Base-by-base conservation (phyloP, 2,888 invertebrate genomes). In the Tetragnatha montana region DNA sequence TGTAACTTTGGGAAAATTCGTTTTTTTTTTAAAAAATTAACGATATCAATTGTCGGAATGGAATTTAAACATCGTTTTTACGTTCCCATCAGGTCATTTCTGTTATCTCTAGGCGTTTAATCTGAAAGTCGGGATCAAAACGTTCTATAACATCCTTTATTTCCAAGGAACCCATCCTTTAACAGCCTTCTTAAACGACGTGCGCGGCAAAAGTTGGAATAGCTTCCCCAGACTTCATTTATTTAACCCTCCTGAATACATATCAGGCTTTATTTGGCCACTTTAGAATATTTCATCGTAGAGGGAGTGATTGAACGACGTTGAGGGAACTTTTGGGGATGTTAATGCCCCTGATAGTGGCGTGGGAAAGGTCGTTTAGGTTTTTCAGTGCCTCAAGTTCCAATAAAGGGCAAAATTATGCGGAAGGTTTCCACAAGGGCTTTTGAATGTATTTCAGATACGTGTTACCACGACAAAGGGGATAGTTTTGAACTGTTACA, bases 181-280 rank as follows among this genome's bases (percentile, higher is more conserved):
- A 60, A 60, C 60, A 17, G 12, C 17, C 60, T 10, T 60, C 19
- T 19, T 10, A n/a, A 50, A 78, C 14, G 78, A 60, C 78, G 51
- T 47, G 14, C 51, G 14, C 14, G 14, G 10, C 21, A 6, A 60
- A 51, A 78, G 60, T 60, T 60, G 60, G 8, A 60, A 60, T 60
- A 60, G 12, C 22, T 22, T 3, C 60, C n/a, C n/a, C 49, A 0
- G 8, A 75, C 75, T 47, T 78, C 60, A 51, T 78, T 78, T 78
- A 60, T 60, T 14, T 12, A 51, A 8, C 47, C 51, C 10, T 21
- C 60, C 75, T 47, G 75, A 75, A 75, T 75, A 75, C 47, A 35
- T 75, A 75, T 75, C 75, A 49, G 75, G 35, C 60, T 60, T 60
- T 60, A 60, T 60, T 60, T 60, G 10, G 60, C 60, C 60, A 60